Evolutionary conservation across 1,140 invertebrate species (phyloP).

Genomic region (Mylabris phalerata): DNA sequence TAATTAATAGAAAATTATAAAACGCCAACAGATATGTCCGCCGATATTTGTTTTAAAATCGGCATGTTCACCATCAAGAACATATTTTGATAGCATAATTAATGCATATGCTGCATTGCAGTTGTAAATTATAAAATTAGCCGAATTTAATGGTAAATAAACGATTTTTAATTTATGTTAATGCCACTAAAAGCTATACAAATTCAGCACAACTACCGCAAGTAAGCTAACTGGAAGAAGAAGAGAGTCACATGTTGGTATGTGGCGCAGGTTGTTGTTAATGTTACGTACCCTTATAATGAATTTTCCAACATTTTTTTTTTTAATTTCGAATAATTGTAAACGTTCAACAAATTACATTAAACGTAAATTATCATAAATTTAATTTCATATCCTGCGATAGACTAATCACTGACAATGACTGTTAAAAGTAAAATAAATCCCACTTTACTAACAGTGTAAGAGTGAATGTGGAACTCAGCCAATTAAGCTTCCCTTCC

Average conservation of each 20-base stretch:
- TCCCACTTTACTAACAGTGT: constrained; percentile 27
- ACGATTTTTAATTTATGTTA: too few species aligned
- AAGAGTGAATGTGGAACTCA: constrained; percentile 11
- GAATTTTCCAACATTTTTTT: too few species aligned
- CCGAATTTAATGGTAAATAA: too few species aligned
- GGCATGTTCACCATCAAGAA: too few species aligned
- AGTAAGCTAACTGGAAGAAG: not conserved
- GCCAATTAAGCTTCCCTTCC: constrained; percentile 27
- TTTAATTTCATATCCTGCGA: constrained; percentile 15
- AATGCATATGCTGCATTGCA: not conserved
- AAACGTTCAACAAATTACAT: constrained; percentile 9
- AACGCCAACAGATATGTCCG: too few species aligned
- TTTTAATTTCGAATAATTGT: too few species aligned
- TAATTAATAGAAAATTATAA: too few species aligned
- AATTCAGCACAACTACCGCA: not conserved
- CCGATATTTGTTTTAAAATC: too few species aligned
- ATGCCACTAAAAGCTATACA: too few species aligned
- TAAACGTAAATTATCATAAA: constrained; percentile 24
- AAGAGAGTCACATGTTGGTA: too few species aligned
- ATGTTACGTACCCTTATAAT: too few species aligned
- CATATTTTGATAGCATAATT: not conserved
- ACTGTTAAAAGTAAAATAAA: constrained; percentile 31
- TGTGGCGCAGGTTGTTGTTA: too few species aligned
- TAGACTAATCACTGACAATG: constrained; percentile 32
- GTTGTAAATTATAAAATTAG: not conserved